These are phyloP conservation scores for Sardina pilchardus DNA, from an alignment of 2,113 vertebrate species.

Conservation along the genomic window DNA sequence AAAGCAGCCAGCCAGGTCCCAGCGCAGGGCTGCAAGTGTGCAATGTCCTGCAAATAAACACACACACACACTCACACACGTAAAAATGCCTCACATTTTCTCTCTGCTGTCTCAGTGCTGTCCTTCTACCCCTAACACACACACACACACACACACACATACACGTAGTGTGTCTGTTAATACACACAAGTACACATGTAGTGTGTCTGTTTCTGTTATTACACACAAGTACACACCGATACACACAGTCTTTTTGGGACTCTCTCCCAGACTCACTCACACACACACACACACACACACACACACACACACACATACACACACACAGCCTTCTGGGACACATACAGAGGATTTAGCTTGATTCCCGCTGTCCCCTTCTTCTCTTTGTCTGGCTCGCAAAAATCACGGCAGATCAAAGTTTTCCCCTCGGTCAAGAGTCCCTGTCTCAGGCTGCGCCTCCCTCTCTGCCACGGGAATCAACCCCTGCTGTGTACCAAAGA, in stretches of 20 bases:
- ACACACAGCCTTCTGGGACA: not conserved
- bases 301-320: not conserved
- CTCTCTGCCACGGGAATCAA: conserved; percentile 1
- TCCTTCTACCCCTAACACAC: too few species aligned
- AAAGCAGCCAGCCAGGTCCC: not conserved
- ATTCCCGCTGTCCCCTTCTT: not conserved
- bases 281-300: not conserved
- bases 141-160: too few species aligned
- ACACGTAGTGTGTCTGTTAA: not conserved
- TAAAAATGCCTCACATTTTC: not conserved
- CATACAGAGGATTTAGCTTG: not conserved
- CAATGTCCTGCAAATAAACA: conserved; percentile 5
- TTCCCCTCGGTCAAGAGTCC: not conserved
- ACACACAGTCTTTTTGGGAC: not conserved
- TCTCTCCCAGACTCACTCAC: not conserved
- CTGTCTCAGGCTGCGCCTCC: not conserved
- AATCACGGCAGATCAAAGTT: conserved; percentile 17
- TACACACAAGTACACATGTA: not conserved
- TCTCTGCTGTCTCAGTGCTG: not conserved
- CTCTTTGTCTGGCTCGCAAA: conserved; percentile 1
- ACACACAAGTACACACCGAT: not conserved
- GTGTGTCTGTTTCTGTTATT: not conserved
- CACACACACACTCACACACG: not conserved
- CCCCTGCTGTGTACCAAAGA: conserved; percentile 19
- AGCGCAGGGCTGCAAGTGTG: not conserved